A percentile compares a stretch with the other conserved stretches of the same genome.
Evolutionary conservation across 1,140 invertebrate genomes (phyloP).

Genomic region (Diuraphis noxia): DNA sequence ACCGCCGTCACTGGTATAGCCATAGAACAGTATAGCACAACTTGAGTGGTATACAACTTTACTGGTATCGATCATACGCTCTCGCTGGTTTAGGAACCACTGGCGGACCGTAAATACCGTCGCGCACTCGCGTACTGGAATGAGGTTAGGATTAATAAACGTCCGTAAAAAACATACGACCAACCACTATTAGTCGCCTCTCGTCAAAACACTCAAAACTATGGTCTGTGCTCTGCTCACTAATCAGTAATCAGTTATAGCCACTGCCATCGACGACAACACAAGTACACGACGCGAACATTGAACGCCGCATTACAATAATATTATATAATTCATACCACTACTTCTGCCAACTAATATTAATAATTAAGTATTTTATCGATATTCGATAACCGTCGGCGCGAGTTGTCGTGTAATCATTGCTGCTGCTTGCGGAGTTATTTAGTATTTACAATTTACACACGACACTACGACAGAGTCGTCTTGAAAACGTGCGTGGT

Average conservation of each 20-base stretch:
- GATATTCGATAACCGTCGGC: background rate
- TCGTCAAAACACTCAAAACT: background rate
- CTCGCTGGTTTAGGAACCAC: background rate
- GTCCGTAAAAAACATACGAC: slow-evolving; percentile 34
- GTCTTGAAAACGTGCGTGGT: background rate
- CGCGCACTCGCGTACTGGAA: background rate
- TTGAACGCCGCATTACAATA: background rate
- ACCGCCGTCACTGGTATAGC: background rate
- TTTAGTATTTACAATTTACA: background rate
- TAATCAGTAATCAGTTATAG: background rate
- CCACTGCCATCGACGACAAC: background rate
- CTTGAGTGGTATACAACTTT: no score
- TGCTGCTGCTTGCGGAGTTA: background rate
- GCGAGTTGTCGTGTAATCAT: background rate
- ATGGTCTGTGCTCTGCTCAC: background rate
- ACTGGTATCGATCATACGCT: background rate
- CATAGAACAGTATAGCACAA: no score
- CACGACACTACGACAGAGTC: background rate
- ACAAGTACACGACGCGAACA: background rate
- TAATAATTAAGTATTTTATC: background rate
- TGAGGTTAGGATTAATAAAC: slow-evolving; percentile 50
- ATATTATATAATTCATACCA: background rate
- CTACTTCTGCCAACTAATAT: background rate
- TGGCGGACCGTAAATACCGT: background rate
- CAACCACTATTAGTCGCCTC: background rate